phyloP scores from a whole-genome alignment of 92 coral and sea anemone genomes.

The Anthopleura xanthogrammica region DNA sequence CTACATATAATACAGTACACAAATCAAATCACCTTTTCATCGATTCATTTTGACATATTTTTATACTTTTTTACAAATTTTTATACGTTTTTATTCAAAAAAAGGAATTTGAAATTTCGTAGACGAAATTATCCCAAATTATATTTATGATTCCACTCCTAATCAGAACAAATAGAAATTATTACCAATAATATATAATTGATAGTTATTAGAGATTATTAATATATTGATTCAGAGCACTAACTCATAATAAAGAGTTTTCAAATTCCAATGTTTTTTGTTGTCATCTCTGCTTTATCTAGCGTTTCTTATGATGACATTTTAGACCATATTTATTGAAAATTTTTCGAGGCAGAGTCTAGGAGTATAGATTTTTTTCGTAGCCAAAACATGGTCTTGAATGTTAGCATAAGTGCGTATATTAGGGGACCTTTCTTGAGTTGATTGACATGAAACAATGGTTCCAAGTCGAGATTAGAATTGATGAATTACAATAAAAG shows the following conservation, averaged over 20 bases:
- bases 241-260: conserved; percentile 15
- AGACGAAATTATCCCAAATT: background rate
- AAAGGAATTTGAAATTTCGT: background rate
- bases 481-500: too few species aligned
- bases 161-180: background rate
- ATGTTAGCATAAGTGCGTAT: conserved; percentile 65
- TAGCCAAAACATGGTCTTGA: conserved; percentile 93
- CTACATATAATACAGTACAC: background rate
- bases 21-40: background rate
- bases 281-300: conserved; percentile 25
- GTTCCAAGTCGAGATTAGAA: too few species aligned
- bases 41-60: conserved; percentile 6
- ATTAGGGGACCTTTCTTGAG: too few species aligned
- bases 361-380: conserved; percentile 18
- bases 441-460: too few species aligned
- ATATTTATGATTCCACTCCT: conserved; percentile 2
- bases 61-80: conserved; percentile 12
- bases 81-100: background rate
- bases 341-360: conserved; percentile 31
- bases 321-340: conserved; percentile 81
- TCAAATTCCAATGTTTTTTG: conserved; percentile 1
- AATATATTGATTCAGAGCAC: conserved; percentile 35
- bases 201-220: conserved; percentile 22
- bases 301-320: conserved; percentile 62
- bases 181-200: conserved; percentile 7